Evolutionary conservation across 92 coral and sea anemone species (phyloP), one percentile per base, ranked within the genome.

Genomic region (Pocillopora grandis): DNA sequence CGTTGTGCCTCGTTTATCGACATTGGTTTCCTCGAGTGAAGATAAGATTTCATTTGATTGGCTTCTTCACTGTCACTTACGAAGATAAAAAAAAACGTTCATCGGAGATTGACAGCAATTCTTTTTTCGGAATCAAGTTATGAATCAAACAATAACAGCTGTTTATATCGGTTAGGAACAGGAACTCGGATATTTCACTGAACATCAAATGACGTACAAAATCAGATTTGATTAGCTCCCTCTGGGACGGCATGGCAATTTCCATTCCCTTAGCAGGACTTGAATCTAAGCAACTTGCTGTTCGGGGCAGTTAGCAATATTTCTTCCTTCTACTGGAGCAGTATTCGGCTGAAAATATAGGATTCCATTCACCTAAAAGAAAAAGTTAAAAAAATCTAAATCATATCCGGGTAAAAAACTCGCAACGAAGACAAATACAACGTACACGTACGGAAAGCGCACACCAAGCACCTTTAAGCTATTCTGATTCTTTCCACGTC

Each of bases 281-380:
- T 17, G 56, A 33, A n/a, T 1, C 55, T 69, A 69, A 19, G 74
- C 74, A 33, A 19, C 56, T 15, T 69, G 74, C 12, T 16, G 56
- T 3, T 73, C 72, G 2, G 89, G 91, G 55, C 98, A 95, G 91
- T 90, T 95, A 42, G 78, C 90, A 66, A 95, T 86, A 68, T 95
- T 95, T 69, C 98, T 88, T 71, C 98, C 98, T 79, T 79, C 95
- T 56, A 71, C 59, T 37, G 93, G 92, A 55, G 84, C 91, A 23
- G 75, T 86, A 84, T 59, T 88, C 52, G 90, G 87, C 60, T 90
- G 87, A 7, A 76, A 60, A 65, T 92, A 84, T 10, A 80, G 61
- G 19, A 83, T 72, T 12, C 79, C 79, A 67, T 93, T 95, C 0
- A 93, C 86, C 97, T 91, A 76, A 42, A 78, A 81, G 33, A 74